A percentile compares a stretch with the other conserved stretches of the same genome.
These are phyloP conservation scores for Stigmatopora argus DNA, from an alignment of 2,113 vertebrate genomes.

Conservation along the genomic window DNA sequence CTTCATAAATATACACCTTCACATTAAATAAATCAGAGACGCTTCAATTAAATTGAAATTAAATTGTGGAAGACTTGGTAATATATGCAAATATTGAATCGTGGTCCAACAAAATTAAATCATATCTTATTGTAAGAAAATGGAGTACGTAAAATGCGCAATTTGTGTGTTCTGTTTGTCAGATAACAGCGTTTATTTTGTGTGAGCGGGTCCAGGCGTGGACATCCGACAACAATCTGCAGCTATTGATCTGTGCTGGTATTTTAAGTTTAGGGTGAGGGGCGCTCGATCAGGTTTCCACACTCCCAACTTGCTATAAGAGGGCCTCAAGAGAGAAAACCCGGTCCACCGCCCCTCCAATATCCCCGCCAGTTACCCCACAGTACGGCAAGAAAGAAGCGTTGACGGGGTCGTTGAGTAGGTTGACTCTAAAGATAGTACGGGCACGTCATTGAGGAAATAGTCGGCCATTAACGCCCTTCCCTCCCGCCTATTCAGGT, in stretches of 20 bases:
- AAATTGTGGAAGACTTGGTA: no score
- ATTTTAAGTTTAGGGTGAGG: slow-evolving; percentile 65
- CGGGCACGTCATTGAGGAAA: not conserved
- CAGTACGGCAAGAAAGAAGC: not conserved
- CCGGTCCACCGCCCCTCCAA: not conserved
- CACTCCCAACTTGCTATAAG: slow-evolving; percentile 18
- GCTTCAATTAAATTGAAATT: no score
- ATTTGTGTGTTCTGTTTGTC: no score
- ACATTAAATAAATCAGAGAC: no score
- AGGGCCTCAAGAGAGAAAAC: not conserved
- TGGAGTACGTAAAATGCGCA: no score
- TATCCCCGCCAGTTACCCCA: not conserved
- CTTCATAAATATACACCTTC: no score
- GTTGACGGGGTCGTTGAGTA: slow-evolving; percentile 4
- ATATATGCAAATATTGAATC: no score
- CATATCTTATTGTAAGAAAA: no score
- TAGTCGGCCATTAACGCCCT: not conserved
- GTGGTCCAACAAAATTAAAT: no score
- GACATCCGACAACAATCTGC: slow-evolving; percentile 63
- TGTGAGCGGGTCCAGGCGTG: not conserved
- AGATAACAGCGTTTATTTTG: no score
- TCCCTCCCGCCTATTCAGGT: not conserved
- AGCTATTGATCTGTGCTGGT: slow-evolving; percentile 66
- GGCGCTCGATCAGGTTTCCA: slow-evolving; percentile 61
- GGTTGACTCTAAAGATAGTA: not conserved